Conservation (phyloP, 2,888 invertebrate genomes). For the Doris montereyensis region DNA sequence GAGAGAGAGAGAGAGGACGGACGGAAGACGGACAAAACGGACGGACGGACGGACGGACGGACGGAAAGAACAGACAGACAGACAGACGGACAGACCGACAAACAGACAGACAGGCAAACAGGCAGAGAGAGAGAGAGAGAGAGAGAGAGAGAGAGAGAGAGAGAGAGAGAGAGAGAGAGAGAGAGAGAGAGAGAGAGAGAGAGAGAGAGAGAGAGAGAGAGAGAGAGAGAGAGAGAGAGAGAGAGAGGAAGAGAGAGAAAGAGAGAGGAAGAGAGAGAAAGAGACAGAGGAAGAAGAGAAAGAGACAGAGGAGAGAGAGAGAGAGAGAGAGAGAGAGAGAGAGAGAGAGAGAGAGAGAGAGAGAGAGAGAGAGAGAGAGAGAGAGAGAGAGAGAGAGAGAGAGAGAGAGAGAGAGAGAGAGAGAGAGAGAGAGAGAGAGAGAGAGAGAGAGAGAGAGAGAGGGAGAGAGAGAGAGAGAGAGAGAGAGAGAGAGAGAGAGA, state of each 20-base stretch:
- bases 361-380: too few species aligned
- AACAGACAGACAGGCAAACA: not conserved
- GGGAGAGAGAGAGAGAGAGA: too few species aligned
- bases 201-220: not conserved
- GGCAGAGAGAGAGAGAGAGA: not conserved
- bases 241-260: not conserved
- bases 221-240: not conserved
- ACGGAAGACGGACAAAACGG: too few species aligned
- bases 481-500: too few species aligned
- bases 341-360: too few species aligned
- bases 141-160: not conserved
- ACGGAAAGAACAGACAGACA: not conserved
- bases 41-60: not conserved
- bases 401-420: too few species aligned
- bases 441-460: too few species aligned
- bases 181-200: not conserved
- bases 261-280: not conserved
- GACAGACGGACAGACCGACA: not conserved
- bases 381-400: too few species aligned
- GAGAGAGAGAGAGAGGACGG: not conserved
- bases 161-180: not conserved
- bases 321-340: too few species aligned
- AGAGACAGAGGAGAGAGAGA: too few species aligned
- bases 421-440: too few species aligned
- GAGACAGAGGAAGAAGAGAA: too few species aligned